phyloP scores from a whole-genome alignment of 2,888 invertebrate species.

The Drosophila anceps region DNA sequence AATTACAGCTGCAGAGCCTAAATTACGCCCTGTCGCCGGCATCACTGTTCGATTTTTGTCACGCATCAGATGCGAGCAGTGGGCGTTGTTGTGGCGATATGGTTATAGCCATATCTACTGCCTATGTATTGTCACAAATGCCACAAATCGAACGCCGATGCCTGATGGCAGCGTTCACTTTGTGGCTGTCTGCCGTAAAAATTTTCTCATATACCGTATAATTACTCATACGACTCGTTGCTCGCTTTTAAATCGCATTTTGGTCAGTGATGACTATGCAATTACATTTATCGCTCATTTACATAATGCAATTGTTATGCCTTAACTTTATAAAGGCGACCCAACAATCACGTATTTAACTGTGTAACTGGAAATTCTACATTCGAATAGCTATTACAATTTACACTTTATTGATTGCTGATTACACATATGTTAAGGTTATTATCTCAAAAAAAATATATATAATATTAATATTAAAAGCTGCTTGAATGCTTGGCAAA shows the following conservation, averaged over 20 bases:
- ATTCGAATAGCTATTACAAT: not conserved
- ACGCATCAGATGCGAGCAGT: conserved; percentile 44
- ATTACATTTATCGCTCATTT: conserved; percentile 23
- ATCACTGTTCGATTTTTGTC: conserved; percentile 71
- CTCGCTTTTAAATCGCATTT: conserved; percentile 39
- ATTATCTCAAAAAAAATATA: not conserved
- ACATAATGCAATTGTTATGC: conserved; percentile 16
- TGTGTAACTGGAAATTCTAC: too few species aligned
- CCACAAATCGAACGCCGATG: conserved; percentile 65
- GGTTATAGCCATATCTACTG: conserved; percentile 26
- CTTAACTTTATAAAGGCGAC: not conserved
- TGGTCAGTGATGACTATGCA: conserved; percentile 24
- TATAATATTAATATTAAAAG: not conserved
- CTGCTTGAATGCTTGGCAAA: too few species aligned
- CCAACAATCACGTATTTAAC: not conserved
- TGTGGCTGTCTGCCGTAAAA: conserved; percentile 33
- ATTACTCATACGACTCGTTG: conserved; percentile 61
- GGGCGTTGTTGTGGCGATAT: conserved; percentile 22
- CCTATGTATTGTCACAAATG: conserved; percentile 52
- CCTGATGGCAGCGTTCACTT: conserved; percentile 35
- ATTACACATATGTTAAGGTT: not conserved
- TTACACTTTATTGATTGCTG: not conserved
- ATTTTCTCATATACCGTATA: conserved; percentile 45
- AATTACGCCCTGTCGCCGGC: conserved; percentile 63
- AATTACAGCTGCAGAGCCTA: conserved; percentile 66